Base-by-base conservation (phyloP, 2,797 vertebrate genomes). In the Alfaro cultratus region DNA sequence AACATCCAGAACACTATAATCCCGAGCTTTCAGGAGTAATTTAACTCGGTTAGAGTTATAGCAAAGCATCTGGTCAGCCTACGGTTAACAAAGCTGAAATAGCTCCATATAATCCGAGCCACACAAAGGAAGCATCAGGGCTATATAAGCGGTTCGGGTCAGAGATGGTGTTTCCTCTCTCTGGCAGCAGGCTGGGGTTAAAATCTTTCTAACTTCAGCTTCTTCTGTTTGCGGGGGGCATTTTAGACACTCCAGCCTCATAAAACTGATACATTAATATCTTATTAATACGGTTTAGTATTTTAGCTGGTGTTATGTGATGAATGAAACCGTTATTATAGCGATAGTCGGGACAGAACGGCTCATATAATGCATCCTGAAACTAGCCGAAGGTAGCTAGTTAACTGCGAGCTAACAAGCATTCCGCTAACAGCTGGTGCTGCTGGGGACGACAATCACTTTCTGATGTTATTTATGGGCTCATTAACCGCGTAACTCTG, bases 101-200 rank as follows among this genome's bases (percentile, higher is more conserved):
- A 81, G 74, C 78, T 87, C 46, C n/a, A 82, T 43, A 80, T 43
- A 62, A 23, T 85, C 45, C 29, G 78, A 87, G 77, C 71, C 82
- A 88, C 87, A 92, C 89, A 92, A 93, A 92, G 88, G 89, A 89
- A 64, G 72, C 60, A 51, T 8, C 74, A 39, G 23, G 53, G 29
- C 47, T 64, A 21, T 77, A 12, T 84, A 5, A 67, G 34, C 76
- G 64, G 0, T 76, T 49, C 53, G 46, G 72, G 13, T 43, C 64
- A 36, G 64, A 39, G 70, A 1, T 41, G 41, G 15, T 39, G 0
- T 29, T 68, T 81, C 10, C 53, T 55, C 67, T 23, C 16, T 62
- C 43, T 73, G 0, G 0, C 39, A 74, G 39, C 15, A 75, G 67
- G 11, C 39, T 70, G 36, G 26, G 39, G 10, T 70, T 70, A n/a